Base-by-base conservation (phyloP, 2,113 vertebrate genomes). In the Leptosomus discolor region DNA sequence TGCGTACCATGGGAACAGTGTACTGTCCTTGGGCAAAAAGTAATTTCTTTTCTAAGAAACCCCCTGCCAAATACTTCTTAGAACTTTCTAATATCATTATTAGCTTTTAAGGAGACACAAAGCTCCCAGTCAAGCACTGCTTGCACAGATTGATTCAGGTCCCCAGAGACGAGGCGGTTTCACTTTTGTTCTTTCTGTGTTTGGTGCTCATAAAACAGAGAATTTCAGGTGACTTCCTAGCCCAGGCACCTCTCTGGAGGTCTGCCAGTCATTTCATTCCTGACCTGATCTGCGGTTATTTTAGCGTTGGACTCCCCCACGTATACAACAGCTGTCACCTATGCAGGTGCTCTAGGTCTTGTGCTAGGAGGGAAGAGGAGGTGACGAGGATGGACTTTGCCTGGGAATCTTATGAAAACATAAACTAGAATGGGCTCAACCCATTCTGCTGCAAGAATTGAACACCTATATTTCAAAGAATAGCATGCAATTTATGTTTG, bases 71-170 rank as follows among this genome's bases (percentile, higher is more conserved):
- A 89, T 76, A 36, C 39, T 88, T 67, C 88, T 85, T 46, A 36
- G 65, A 85, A 82, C 41, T 83, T 56, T 24, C 8, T 61, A 11
- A 34, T 60, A 29, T 68, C 48, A 11, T 34, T 68, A 80, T 77
- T 94, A 78, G 21, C 32, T 85, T 95, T 78, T 32, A 74, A 85
- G 54, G 37, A 95, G 93, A 68, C 46, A 12, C n/a, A 53, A 83
- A 92, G 6, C 8, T 92, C 29, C 24, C 58, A 56, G 39, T 70
- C 46, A 58, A 71, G n/a, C 5, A 10, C 90, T 88, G 46, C 46
- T 80, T 64, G 41, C 43, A 46, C 26, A 80, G 80, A 90, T 88
- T n/a, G 69, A 60, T 58, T 93, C 46, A 56, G 46, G 39, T 88
- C n/a, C 39, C 58, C 10, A 1, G 51, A 65, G 63, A 53, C 43